A percentile compares a stretch with the other conserved stretches of the same genome.
These are phyloP conservation scores for Ischnus inquisitorius DNA, from an alignment of 2,888 invertebrate genomes.

Conservation along the genomic window DNA sequence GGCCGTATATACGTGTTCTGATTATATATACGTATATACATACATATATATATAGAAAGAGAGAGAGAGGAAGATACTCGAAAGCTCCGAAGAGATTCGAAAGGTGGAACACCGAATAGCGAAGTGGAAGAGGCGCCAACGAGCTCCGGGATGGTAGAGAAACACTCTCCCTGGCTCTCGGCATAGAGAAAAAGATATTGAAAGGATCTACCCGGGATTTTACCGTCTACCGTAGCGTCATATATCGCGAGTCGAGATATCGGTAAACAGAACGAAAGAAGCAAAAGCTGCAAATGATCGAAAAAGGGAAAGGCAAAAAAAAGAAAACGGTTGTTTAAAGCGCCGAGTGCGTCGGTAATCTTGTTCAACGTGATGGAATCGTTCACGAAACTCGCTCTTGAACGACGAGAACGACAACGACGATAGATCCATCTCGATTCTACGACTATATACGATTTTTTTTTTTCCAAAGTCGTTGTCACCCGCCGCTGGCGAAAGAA, in stretches of 20 bases:
- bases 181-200: slow-evolving; percentile 11
- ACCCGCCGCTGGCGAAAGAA: slow-evolving; percentile 64
- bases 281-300: not conserved
- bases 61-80: not conserved
- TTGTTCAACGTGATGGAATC: slow-evolving; percentile 39
- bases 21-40: slow-evolving; percentile 10
- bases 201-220: slow-evolving; percentile 15
- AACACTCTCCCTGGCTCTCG: not conserved
- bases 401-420: slow-evolving; percentile 19
- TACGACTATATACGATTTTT: slow-evolving; percentile 56
- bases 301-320: slow-evolving; percentile 2
- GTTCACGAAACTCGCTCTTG: slow-evolving; percentile 27
- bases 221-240: not conserved
- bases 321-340: slow-evolving; percentile 19
- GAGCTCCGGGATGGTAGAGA: slow-evolving; percentile 1
- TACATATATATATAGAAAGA: too few species aligned
- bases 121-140: slow-evolving; percentile 35
- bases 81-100: slow-evolving; percentile 24
- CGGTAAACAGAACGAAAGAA: slow-evolving; percentile 34
- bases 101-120: slow-evolving; percentile 11
- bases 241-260: slow-evolving; percentile 19
- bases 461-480: slow-evolving; percentile 60
- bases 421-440: slow-evolving; percentile 29
- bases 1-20: slow-evolving; percentile 22
- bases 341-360: slow-evolving; percentile 34